Conservation (phyloP, 2,888 invertebrate genomes). For the Metacarcinus magister region DNA sequence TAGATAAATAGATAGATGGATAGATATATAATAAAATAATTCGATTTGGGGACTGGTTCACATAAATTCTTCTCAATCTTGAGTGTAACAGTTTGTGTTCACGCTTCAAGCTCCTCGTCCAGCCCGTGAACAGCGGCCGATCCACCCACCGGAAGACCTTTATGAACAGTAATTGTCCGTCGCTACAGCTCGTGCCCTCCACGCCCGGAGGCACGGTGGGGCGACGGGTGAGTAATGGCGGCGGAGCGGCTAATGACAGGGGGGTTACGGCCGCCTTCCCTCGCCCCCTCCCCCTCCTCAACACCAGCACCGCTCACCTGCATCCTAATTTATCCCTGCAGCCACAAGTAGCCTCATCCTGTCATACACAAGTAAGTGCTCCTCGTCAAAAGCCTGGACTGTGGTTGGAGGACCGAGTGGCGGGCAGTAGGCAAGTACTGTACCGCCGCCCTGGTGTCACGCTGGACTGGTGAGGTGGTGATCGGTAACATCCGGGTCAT, state of each 20-base stretch:
- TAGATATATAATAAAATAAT: too few species aligned
- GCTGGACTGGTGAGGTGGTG: background rate
- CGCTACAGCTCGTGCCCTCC: constrained; percentile 55
- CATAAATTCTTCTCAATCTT: background rate
- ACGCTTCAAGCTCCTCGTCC: background rate
- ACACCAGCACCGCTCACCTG: constrained; percentile 22
- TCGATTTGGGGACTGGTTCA: background rate
- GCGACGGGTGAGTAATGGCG: background rate
- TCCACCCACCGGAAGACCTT: constrained; percentile 49
- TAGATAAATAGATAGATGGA: too few species aligned
- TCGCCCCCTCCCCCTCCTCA: background rate
- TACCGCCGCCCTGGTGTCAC: background rate
- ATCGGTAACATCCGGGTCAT: constrained; percentile 18
- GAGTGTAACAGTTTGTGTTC: background rate
- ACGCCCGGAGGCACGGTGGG: constrained; percentile 22
- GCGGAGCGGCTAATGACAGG: background rate
- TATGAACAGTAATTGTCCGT: background rate
- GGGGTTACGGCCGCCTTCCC: background rate
- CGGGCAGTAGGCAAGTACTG: background rate
- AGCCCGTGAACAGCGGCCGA: background rate
- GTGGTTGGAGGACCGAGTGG: background rate
- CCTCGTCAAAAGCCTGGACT: background rate
- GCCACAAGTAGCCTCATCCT: constrained; percentile 19
- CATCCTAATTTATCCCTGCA: constrained; percentile 49
- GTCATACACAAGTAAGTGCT: background rate